Conservation (phyloP, 2,113 vertebrate genomes). For the Notothenia rossii region DNA sequence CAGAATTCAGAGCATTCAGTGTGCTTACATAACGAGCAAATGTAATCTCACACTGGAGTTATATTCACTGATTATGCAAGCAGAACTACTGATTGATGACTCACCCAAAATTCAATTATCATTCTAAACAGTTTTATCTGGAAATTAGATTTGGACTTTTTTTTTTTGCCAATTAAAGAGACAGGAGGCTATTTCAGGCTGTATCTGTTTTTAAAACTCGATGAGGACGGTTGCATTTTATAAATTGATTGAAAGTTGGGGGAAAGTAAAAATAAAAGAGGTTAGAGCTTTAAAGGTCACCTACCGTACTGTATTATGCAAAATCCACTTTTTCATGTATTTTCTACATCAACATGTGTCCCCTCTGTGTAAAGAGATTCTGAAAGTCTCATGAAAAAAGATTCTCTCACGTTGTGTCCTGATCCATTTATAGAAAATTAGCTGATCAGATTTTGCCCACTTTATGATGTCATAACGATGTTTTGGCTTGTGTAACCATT, state of each 20-base stretch:
- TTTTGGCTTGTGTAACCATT: no score
- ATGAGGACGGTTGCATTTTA: conserved; percentile 38
- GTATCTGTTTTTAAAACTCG: conserved; percentile 43
- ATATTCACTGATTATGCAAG: conserved; percentile 72
- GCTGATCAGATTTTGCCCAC: no score
- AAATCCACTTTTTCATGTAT: no score
- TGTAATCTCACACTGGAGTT: conserved; percentile 75
- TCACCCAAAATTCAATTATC: conserved; percentile 76
- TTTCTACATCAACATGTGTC: no score
- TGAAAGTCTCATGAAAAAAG: no score
- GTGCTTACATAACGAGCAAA: conserved; percentile 74
- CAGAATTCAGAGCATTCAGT: conserved; percentile 64
- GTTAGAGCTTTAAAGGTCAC: background rate
- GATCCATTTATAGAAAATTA: no score
- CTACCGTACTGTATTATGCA: no score
- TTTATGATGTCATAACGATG: no score
- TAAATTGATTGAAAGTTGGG: conserved; percentile 36
- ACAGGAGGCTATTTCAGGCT: conserved; percentile 53
- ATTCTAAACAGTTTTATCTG: conserved; percentile 74
- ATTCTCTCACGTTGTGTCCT: no score
- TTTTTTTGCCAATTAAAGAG: conserved; percentile 57
- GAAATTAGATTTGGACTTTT: conserved; percentile 65
- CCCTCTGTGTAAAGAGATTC: no score
- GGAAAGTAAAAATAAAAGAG: conserved; percentile 7
- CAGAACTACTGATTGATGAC: conserved; percentile 78